A percentile compares a stretch with the other conserved stretches of the same genome.
These are phyloP conservation scores for Motacilla alba DNA, from an alignment of 2,113 vertebrate species.

Conservation along the genomic window DNA sequence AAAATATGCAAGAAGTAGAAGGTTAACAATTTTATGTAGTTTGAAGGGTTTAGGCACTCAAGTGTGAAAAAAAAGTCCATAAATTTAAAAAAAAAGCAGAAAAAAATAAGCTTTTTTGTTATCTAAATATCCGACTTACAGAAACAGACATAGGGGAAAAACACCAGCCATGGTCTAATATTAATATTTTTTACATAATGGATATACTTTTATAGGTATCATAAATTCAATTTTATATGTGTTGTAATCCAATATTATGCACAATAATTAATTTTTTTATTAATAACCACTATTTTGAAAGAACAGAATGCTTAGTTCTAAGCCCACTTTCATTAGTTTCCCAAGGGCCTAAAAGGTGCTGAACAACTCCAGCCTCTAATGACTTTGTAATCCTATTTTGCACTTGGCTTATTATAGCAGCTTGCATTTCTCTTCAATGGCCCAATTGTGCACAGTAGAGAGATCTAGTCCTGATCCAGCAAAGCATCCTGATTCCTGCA, in stretches of 20 bases:
- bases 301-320: neutral
- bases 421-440: neutral
- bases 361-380: neutral
- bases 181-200: neutral
- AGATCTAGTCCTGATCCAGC: neutral
- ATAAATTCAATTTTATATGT: neutral
- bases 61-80: neutral
- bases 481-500: neutral
- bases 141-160: fast-evolving
- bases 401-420: constrained; percentile 16
- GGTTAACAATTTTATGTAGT: neutral
- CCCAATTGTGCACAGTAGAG: neutral
- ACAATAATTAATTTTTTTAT: neutral
- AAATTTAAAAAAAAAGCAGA: neutral
- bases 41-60: neutral
- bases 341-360: neutral
- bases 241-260: neutral
- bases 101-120: neutral
- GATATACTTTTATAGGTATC: neutral
- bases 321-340: neutral
- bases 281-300: neutral
- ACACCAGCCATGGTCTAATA: neutral
- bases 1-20: neutral
- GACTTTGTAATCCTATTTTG: constrained; percentile 27
- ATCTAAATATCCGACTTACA: neutral